These are phyloP conservation scores for Bellardia pandia DNA, from an alignment of 2,888 invertebrate genomes.

Conservation along the genomic window DNA sequence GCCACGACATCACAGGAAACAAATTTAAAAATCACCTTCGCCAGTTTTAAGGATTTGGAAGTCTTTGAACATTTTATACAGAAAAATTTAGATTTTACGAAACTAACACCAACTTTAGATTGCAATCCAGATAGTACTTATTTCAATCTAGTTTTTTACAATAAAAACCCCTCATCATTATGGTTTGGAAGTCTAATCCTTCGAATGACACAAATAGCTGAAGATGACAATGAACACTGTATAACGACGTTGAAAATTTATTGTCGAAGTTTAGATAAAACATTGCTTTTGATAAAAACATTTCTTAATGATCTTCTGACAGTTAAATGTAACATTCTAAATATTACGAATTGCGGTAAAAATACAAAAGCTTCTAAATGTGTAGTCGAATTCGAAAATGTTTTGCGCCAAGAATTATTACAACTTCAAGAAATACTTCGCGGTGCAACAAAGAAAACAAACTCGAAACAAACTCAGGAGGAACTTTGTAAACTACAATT, in stretches of 20 bases:
- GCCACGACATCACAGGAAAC: conserved; percentile 76
- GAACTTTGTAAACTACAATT: conserved; percentile 69
- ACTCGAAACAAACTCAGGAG: conserved; percentile 21
- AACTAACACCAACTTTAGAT: not conserved
- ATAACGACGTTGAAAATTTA: conserved; percentile 75
- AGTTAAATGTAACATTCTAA: conserved; percentile 76
- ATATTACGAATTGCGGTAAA: conserved; percentile 53
- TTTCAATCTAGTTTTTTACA: conserved; percentile 76
- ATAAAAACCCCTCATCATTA: conserved; percentile 74
- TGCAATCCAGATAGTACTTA: conserved; percentile 5
- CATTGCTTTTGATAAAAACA: conserved; percentile 76
- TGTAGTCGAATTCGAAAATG: conserved; percentile 76
- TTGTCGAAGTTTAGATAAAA: conserved; percentile 74
- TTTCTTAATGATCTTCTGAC: conserved; percentile 76
- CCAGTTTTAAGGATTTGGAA: conserved; percentile 34
- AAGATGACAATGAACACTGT: conserved; percentile 39
- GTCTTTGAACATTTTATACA: conserved; percentile 77
- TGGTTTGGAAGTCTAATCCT: conserved; percentile 78
- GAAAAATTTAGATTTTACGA: conserved; percentile 74
- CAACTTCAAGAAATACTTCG: conserved; percentile 23
- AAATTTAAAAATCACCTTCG: conserved; percentile 73
- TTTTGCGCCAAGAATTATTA: conserved; percentile 77
- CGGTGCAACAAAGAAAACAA: conserved; percentile 14
- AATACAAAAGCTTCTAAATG: conserved; percentile 41
- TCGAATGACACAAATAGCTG: conserved; percentile 62